Percentiles rank a stretch among this genome's conserved stretches.
Evolutionary conservation across 1,140 invertebrate species (phyloP).

Genomic region (Drosophila athabasca): DNA sequence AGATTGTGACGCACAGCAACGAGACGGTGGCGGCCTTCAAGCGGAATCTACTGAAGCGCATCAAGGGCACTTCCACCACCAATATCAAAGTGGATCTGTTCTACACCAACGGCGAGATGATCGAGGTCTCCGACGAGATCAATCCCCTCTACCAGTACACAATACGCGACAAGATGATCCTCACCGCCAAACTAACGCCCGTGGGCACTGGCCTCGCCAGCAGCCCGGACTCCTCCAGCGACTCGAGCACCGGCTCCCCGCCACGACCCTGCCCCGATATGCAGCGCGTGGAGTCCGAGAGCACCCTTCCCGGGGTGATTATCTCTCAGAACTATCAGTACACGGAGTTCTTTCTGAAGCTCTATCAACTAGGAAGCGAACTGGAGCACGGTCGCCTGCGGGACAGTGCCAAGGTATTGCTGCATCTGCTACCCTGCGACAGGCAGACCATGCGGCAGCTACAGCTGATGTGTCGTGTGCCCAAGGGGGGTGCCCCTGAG

Average conservation of each 20-base stretch:
- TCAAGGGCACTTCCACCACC: constrained; percentile 88
- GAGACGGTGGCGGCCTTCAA: constrained; percentile 88
- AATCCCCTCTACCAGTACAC: constrained; percentile 94
- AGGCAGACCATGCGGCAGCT: constrained; percentile 89
- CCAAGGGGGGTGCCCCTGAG: constrained; percentile 49
- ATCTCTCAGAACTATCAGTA: constrained; percentile 91
- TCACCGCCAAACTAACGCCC: constrained; percentile 94
- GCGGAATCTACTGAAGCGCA: constrained; percentile 89
- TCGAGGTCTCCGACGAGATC: constrained; percentile 94
- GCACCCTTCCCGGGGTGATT: constrained; percentile 95
- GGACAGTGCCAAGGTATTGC: constrained; percentile 92
- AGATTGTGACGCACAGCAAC: constrained; percentile 96
- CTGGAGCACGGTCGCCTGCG: constrained; percentile 91
- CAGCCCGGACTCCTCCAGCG: constrained; percentile 88
- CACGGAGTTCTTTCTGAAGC: constrained; percentile 94
- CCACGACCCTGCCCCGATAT: constrained; percentile 91
- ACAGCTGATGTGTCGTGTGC: constrained; percentile 85
- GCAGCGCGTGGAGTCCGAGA: constrained; percentile 89
- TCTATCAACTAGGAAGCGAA: constrained; percentile 94
- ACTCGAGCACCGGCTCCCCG: constrained; percentile 88
- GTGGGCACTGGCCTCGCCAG: constrained; percentile 92
- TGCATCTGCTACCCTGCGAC: constrained; percentile 96
- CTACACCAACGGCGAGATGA: constrained; percentile 92
- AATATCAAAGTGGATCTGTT: constrained; percentile 95
- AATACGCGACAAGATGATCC: constrained; percentile 95